Base-by-base conservation (phyloP, 2,888 invertebrate species). In the Danaus chrysippus region DNA sequence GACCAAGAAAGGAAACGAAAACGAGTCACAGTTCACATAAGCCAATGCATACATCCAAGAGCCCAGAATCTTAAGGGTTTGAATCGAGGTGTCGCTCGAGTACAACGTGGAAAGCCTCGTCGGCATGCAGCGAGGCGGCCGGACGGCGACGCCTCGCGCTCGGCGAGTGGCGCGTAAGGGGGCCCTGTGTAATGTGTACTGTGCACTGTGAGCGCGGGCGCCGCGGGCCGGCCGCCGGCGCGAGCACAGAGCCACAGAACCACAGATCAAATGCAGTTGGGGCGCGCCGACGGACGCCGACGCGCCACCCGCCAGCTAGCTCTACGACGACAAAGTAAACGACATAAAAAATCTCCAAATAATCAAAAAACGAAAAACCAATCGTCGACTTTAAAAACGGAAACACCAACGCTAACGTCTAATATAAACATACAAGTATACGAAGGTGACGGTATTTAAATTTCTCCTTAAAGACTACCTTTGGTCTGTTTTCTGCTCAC, bases 401-500 rank as follows among this genome's bases (percentile, higher is more conserved):
- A 87, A 90, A 91, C 86, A 87, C 83, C 90, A 91, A 91, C 86
- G 83, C 90, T 90, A 91, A 87, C 88, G 82, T 87, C 89, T 90
- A 90, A 89, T 86, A 81, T 86, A 86, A 89, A 88, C 88, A 91
- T 89, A 91, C 87, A 89, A 87, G 87, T 88, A 87, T 90, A 91
- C 90, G 91, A 91, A 90, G 90, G 90, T 91, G 90, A 91, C 90
- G 89, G 23, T 34, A 89, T 84, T 89, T 87, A 89, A 89, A 90
- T 87, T 87, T 91, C 87, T 88, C 84, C 88, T 88, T 86, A 90
- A 88, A 91, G 91, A 93, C 93, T 93, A 93, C 93, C 93, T 92
- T 92, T 93, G 93, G 93, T 92, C 92, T 91, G 93, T 93, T 93
- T 94, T 95, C 95, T 96, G 96, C 95, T 94, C 95, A 97, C 97